Conservation (phyloP, 2,888 invertebrate genomes). For the Ophraella communa region DNA sequence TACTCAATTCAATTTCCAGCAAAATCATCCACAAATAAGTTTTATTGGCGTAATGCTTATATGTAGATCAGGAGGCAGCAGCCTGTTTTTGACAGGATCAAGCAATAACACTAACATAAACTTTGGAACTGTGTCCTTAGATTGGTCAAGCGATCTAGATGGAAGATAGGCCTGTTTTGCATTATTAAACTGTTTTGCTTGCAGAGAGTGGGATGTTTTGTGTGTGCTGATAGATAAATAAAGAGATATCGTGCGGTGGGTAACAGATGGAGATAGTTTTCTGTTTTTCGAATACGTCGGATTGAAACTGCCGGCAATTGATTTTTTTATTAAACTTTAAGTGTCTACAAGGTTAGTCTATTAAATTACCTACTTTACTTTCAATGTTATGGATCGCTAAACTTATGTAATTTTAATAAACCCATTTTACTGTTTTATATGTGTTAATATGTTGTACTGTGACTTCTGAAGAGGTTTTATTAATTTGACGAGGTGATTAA, state of each 20-base stretch:
- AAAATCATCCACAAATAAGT: constrained; percentile 49
- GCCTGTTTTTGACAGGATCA: constrained; percentile 58
- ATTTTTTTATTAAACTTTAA: background rate
- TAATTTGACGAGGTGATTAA: too few species aligned
- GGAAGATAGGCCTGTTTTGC: constrained; percentile 51
- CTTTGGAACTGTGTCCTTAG: constrained; percentile 54
- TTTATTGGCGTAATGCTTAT: constrained; percentile 48
- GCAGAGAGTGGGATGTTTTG: constrained; percentile 46
- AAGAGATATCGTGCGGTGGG: constrained; percentile 51
- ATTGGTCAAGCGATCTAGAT: constrained; percentile 58
- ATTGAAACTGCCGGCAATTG: background rate
- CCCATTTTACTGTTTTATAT: too few species aligned
- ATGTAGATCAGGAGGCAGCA: constrained; percentile 48
- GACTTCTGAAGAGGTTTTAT: too few species aligned
- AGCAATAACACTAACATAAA: constrained; percentile 60
- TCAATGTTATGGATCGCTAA: too few species aligned
- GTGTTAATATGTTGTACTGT: too few species aligned
- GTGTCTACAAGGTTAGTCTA: too few species aligned
- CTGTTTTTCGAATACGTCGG: background rate
- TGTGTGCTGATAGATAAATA: constrained; percentile 59
- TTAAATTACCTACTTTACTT: too few species aligned
- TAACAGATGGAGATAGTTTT: constrained; percentile 44
- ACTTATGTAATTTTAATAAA: too few species aligned
- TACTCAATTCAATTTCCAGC: constrained; percentile 49
- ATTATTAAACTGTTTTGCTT: constrained; percentile 50